Base-by-base conservation (phyloP, 1,140 invertebrate genomes). In the Drosophila ambigua region DNA sequence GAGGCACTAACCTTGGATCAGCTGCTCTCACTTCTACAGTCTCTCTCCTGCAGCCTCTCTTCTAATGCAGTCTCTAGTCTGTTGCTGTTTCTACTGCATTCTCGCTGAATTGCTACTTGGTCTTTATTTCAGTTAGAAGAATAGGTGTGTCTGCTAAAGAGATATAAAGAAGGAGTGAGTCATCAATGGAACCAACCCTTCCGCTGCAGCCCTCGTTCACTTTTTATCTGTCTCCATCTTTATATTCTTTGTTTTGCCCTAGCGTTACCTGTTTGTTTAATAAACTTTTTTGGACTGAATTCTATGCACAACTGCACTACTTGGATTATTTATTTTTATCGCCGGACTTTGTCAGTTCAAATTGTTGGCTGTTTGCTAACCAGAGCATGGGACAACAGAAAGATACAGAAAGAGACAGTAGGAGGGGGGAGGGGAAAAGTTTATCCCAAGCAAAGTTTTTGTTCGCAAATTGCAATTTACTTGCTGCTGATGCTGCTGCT, bases 291-390 rank as follows among this genome's bases (percentile, higher is more conserved):
- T 46, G 52, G 49, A 57, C 45, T 72, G 71, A 60, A 75, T 69
- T 77, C 50, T 62, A 51, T 65, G 74, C 65, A 53, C 65, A 79
- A 84, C 67, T 84, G 79, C 84, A 84, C 72, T 84, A 85, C 80
- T 84, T 84, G 84, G 84, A 66, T 39, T 68, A 79, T 57, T 69
- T 85, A 77, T 81, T 79, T 84, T 84, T 84, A 84, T 84, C 80
- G 80, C 77, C 46, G 61, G 80, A 84, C 76, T 84, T 84, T 84
- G 81, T 84, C 81, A 84, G 81, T 84, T 85, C 60, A 84, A 84
- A 84, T 84, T 84, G 81, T 80, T 69, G 66, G 61, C 77, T 75
- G 72, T 72, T 76, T 76, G 79, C 79, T 66, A 35, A 54, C 39
- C 35, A 39, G 35, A 13, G 35, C 35, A 39, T 39, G 35, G 35